Base-by-base conservation (phyloP, 2,797 vertebrate genomes). In the Tadarida brasiliensis region DNA sequence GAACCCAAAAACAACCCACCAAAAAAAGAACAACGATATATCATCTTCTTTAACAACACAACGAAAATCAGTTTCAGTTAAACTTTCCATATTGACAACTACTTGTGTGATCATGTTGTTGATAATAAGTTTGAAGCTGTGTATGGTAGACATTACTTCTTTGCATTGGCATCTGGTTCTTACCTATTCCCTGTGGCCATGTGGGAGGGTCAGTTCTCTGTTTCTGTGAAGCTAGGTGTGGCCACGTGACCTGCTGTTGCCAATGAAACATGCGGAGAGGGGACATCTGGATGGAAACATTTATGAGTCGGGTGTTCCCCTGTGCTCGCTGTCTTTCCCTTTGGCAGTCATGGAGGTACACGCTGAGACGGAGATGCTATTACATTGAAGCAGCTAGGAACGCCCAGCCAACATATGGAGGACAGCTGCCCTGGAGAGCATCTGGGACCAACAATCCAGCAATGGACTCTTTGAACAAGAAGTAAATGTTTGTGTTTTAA, bases 351-450 rank as follows among this genome's bases (percentile, higher is more conserved):
- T 63, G 8, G 14, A 65, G 77, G 39, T 24, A 33, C n/a, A 8
- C 28, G 68, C 10, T n/a, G 59, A 74, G 14, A 15, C 12, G 22
- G 11, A 70, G 90, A 86, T 68, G 51, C 67, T 73, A 57, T 47
- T 84, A 76, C 73, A 56, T 35, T 7, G 73, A 93, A 77, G 87
- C 73, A 86, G 56, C 56, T 39, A 67, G 80, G 71, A 44, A 22
- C 77, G 61, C 56, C 35, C 30, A 47, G 88, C 91, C 71, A 96
- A 87, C 91, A 95, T 17, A 54, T 78, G 94, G 87, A 78, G 44
- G 80, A 90, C 90, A 96, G 96, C 94, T 97, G 84, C 92, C 44
- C n/a, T 65, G 76, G 61, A 94, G 54, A 94, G 15, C 19, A 19
- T 73, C 49, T 54, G 33, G 90, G 54, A 20, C n/a, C 24, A 47